These are phyloP conservation scores for Molanna angustata DNA, from an alignment of 2,888 invertebrate genomes.

Conservation along the genomic window DNA sequence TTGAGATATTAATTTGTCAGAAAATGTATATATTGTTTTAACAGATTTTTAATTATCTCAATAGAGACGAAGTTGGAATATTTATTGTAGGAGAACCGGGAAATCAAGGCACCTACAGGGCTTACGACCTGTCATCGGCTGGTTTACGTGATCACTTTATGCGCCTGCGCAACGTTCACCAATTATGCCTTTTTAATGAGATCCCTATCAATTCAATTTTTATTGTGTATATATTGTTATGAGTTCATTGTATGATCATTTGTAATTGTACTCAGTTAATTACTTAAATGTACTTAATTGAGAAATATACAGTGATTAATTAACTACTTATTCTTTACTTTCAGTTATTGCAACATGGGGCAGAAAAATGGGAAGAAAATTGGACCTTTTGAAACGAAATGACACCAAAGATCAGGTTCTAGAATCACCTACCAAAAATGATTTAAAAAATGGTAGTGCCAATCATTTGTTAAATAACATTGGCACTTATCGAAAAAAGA, in stretches of 20 bases:
- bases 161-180: too few species aligned
- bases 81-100: too few species aligned
- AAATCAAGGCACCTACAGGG: too few species aligned
- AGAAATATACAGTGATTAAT: background rate
- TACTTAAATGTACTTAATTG: background rate
- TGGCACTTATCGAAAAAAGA: conserved; percentile 56
- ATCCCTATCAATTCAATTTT: too few species aligned
- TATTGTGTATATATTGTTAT: background rate
- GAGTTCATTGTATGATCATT: background rate
- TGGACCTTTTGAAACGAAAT: conserved; percentile 68
- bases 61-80: too few species aligned
- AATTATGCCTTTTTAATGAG: too few species aligned
- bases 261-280: background rate
- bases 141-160: too few species aligned
- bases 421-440: conserved; percentile 39
- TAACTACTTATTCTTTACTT: conserved; percentile 34
- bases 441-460: conserved; percentile 32
- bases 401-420: conserved; percentile 58
- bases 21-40: too few species aligned
- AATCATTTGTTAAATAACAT: conserved; percentile 41
- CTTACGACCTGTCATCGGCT: too few species aligned
- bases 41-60: too few species aligned
- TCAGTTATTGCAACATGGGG: conserved; percentile 72
- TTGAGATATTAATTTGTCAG: too few species aligned
- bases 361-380: conserved; percentile 73